A percentile compares a stretch with the other conserved stretches of the same genome.
These are phyloP conservation scores for Eumeta japonica DNA, from an alignment of 1,140 invertebrate species.

Conservation along the genomic window DNA sequence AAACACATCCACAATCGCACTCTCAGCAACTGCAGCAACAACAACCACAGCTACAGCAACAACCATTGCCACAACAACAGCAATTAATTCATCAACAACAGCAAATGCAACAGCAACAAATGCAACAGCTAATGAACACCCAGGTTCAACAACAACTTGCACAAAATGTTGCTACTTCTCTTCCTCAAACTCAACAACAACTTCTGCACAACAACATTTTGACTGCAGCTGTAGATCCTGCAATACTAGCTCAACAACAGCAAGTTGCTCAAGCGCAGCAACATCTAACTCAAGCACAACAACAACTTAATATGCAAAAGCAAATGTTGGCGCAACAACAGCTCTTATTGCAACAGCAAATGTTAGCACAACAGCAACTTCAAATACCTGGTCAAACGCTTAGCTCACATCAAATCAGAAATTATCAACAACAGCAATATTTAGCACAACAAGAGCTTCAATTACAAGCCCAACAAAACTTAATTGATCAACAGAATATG, in stretches of 20 bases:
- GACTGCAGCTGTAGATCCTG: slow-evolving; percentile 29
- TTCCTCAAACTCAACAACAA: slow-evolving; percentile 21
- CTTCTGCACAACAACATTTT: slow-evolving; percentile 32
- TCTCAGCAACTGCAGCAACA: slow-evolving; percentile 28
- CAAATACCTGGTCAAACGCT: slow-evolving; percentile 53
- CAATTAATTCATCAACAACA: slow-evolving; percentile 28
- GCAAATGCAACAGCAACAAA: slow-evolving; percentile 24
- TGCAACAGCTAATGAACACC: slow-evolving; percentile 15
- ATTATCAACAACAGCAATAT: slow-evolving; percentile 52
- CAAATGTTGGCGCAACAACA: slow-evolving; percentile 49
- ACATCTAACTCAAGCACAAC: slow-evolving; percentile 41
- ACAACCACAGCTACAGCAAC: slow-evolving; percentile 24
- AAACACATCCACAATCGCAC: slow-evolving; percentile 25
- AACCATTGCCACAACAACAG: slow-evolving; percentile 19
- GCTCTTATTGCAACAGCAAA: slow-evolving; percentile 46
- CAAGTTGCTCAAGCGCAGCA: slow-evolving; percentile 49
- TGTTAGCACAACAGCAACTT: slow-evolving; percentile 41
- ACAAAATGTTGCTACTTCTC: not conserved
- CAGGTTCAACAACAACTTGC: slow-evolving; percentile 13
- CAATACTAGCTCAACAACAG: slow-evolving; percentile 35
- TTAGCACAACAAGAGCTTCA: slow-evolving; percentile 51
- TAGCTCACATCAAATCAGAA: slow-evolving; percentile 50
- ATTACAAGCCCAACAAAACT: slow-evolving; percentile 44
- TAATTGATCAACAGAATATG: slow-evolving; percentile 46
- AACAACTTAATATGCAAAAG: slow-evolving; percentile 48